Base-by-base conservation (phyloP, 2,113 vertebrate species). In the Malurus cyaneus region DNA sequence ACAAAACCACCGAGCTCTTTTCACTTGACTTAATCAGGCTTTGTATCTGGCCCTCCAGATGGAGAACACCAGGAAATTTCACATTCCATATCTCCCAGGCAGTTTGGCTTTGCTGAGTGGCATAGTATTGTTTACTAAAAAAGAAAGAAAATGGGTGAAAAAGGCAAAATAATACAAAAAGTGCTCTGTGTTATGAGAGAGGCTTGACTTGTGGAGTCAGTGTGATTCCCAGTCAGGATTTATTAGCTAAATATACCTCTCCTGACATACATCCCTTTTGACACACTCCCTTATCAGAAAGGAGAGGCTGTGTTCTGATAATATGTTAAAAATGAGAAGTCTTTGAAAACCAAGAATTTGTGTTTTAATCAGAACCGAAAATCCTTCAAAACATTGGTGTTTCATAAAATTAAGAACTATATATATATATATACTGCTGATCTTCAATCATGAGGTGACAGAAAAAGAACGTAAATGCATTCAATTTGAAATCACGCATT, bases 41-140 rank as follows among this genome's bases (percentile, higher is more conserved):
- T 79, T 93, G 42, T 90, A 46, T 62, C 32, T 74, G 86, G 64
- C 69, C 69, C 65, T 96, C 52, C 70, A 76, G 44, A 49, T 73
- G 26, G 77, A 83, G 76, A 64, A 23, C 29, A 81, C 24, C 61
- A 65, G 87, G 69, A 31, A 84, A 42, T 78, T 52, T 18, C 25
- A 50, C 8, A 11, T 72, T 41, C 53, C 57, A 61, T 39, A 12
- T 71, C 62, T 73, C 42, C 46, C 78, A 69, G 78, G 62, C 49
- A 52, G 54, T 36, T 57, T 53, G 32, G 41, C 81, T 85, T 79
- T 64, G 29, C 62, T 88, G 69, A 67, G 18, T 52, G 47, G 12
- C 7, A 8, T 9, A 6, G 18, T 36, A 29, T 5, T 60, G 5
- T 49, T 73, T 46, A 69, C 69, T 56, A 2, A 32, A 90, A 72